Evolutionary conservation across 2,797 vertebrate species (phyloP).

Genomic region (Adrianichthys oophorus): DNA sequence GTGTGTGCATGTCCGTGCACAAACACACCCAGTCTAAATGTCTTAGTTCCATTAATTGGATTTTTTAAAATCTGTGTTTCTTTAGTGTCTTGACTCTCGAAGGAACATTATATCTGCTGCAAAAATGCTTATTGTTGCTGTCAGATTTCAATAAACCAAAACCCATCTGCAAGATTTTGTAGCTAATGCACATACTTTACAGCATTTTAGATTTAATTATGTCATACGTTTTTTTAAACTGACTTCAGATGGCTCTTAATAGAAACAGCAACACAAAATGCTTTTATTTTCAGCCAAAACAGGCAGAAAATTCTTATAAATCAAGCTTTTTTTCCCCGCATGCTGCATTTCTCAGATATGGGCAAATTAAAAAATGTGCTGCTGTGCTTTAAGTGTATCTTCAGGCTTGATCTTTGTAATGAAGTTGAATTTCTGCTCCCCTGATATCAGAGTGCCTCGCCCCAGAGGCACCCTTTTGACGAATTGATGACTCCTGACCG

Average conservation of each 20-base stretch:
- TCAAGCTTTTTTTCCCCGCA: background rate
- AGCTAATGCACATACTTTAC: too few species aligned
- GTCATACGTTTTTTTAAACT: background rate
- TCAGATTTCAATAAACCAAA: too few species aligned
- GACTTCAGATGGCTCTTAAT: background rate
- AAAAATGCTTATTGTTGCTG: too few species aligned
- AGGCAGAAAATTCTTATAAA: background rate
- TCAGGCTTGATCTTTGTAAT: slow-evolving; percentile 21
- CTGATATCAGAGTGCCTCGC: slow-evolving; percentile 54
- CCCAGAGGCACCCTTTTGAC: slow-evolving; percentile 58
- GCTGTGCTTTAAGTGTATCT: background rate
- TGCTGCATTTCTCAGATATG: background rate
- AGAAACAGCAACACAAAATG: too few species aligned
- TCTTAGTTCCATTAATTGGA: slow-evolving; percentile 30
- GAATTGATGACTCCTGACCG: slow-evolving; percentile 61
- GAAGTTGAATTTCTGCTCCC: slow-evolving; percentile 41
- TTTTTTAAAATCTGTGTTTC: too few species aligned
- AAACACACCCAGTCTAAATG: slow-evolving; percentile 28
- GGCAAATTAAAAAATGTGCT: background rate
- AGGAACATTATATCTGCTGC: too few species aligned
- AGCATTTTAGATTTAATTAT: too few species aligned
- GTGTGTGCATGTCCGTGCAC: slow-evolving; percentile 18
- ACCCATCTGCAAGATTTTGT: too few species aligned
- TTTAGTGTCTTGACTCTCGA: too few species aligned
- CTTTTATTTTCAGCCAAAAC: background rate